These are phyloP conservation scores for Halichoeres trimaculatus DNA, from an alignment of 2,113 vertebrate species.

Conservation along the genomic window DNA sequence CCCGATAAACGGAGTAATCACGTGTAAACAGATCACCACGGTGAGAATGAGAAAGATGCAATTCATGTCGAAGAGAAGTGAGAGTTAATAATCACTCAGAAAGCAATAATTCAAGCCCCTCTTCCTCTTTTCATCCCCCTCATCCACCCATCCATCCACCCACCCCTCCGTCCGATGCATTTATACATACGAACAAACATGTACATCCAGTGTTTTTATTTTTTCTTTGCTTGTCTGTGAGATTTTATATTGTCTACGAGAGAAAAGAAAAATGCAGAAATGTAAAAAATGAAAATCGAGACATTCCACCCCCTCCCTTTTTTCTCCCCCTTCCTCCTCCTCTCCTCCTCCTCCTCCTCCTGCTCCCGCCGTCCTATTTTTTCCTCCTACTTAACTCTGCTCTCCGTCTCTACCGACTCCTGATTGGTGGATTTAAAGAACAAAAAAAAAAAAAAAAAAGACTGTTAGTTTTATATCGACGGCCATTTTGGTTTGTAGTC, in stretches of 20 bases:
- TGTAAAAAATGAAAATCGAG: constrained; percentile 51
- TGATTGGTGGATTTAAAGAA: constrained; percentile 59
- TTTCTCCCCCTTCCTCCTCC: background rate
- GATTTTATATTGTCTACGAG: constrained; percentile 83
- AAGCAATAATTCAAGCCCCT: constrained; percentile 84
- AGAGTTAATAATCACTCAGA: constrained; percentile 76
- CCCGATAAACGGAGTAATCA: constrained; percentile 79
- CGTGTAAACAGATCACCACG: constrained; percentile 78
- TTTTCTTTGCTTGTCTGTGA: constrained; percentile 83
- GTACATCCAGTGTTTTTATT: constrained; percentile 55
- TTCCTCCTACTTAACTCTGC: constrained; percentile 25
- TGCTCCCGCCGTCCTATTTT: background rate
- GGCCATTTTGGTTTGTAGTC: constrained; percentile 81
- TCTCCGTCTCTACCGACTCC: constrained; percentile 57
- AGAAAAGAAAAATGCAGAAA: constrained; percentile 66
- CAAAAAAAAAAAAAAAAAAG: constrained; percentile 63
- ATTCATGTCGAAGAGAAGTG: constrained; percentile 78
- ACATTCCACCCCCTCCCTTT: constrained; percentile 55
- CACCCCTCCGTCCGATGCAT: constrained; percentile 39
- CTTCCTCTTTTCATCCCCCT: constrained; percentile 20
- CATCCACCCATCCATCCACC: constrained; percentile 3
- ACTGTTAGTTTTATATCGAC: constrained; percentile 84
- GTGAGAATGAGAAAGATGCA: constrained; percentile 76
- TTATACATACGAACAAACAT: constrained; percentile 41
- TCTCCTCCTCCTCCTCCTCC: background rate